Evolutionary conservation across 2,113 vertebrate species (phyloP).

Genomic region (Cheirogaleus medius): DNA sequence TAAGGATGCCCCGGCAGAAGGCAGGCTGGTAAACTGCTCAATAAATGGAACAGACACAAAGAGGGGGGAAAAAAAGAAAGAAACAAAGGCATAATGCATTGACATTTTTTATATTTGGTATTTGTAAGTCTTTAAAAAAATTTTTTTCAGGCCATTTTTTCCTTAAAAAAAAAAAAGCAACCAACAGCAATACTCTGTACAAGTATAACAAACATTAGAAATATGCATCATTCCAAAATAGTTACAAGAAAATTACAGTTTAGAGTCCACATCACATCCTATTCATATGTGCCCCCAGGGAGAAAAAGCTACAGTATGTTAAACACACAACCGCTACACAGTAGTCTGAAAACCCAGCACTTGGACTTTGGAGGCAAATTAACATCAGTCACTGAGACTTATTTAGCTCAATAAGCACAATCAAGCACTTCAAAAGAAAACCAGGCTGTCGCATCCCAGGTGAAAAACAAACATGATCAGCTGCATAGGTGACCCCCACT

Average conservation of each 20-base stretch:
- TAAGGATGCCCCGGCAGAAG: not conserved
- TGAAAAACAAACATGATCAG: not conserved
- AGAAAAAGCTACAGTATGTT: constrained; percentile 52
- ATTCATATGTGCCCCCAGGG: constrained; percentile 73
- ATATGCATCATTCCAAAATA: constrained; percentile 85
- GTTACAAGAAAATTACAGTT: constrained; percentile 80
- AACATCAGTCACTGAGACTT: constrained; percentile 28
- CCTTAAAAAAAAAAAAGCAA: constrained; percentile 77
- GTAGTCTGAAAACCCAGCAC: constrained; percentile 57
- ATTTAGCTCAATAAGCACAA: constrained; percentile 17
- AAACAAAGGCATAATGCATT: constrained; percentile 58
- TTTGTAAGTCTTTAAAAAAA: constrained; percentile 83
- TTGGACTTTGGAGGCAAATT: constrained; percentile 47
- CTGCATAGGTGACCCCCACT: not conserved
- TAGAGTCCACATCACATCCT: constrained; percentile 80
- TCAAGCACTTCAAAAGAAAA: constrained; percentile 46
- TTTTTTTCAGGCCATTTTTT: constrained; percentile 81
- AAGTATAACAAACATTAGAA: constrained; percentile 86
- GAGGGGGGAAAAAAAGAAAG: not conserved
- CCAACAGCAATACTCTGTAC: constrained; percentile 84
- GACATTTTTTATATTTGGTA: constrained; percentile 86
- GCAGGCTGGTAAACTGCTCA: not conserved
- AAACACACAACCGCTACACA: constrained; percentile 61
- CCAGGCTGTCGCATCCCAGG: not conserved
- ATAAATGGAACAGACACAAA: fast-evolving